These are phyloP conservation scores for Aphis craccivora DNA, from an alignment of 1,140 invertebrate species.

Conservation along the genomic window DNA sequence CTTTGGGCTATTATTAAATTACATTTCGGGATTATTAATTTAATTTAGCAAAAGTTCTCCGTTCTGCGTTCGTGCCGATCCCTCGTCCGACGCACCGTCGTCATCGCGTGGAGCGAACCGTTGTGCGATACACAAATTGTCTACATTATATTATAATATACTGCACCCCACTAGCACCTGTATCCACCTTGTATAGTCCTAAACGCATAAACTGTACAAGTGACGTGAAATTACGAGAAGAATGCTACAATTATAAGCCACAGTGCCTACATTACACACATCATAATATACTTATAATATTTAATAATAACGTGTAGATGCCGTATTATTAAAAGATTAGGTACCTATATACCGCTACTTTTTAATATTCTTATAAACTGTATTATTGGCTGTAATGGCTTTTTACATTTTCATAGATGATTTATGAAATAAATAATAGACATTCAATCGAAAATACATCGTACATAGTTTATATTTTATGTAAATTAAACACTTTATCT, in stretches of 20 bases:
- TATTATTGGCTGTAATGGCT: too few species aligned
- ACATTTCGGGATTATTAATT: constrained; percentile 44
- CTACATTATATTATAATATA: background rate
- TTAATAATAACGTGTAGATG: too few species aligned
- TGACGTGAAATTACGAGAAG: background rate
- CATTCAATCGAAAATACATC: too few species aligned
- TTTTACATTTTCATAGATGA: too few species aligned
- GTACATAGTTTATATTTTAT: too few species aligned
- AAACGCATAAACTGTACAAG: background rate
- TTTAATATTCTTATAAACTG: too few species aligned
- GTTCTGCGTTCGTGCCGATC: background rate
- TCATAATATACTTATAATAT: too few species aligned
- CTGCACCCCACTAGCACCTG: background rate
- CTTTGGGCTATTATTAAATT: constrained; percentile 41
- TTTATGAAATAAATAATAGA: too few species aligned
- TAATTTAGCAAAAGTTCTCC: constrained; percentile 30
- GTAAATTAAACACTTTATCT: too few species aligned
- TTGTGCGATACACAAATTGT: constrained; percentile 4
- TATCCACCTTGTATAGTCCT: background rate
- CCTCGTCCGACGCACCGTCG: background rate
- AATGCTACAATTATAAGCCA: background rate
- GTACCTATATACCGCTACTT: too few species aligned
- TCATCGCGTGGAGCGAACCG: background rate
- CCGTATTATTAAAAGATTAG: too few species aligned
- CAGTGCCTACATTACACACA: too few species aligned